A percentile compares a stretch with the other conserved stretches of the same genome.
Evolutionary conservation across 2,113 vertebrate species (phyloP).

Genomic region (Antechinus stuartii): DNA sequence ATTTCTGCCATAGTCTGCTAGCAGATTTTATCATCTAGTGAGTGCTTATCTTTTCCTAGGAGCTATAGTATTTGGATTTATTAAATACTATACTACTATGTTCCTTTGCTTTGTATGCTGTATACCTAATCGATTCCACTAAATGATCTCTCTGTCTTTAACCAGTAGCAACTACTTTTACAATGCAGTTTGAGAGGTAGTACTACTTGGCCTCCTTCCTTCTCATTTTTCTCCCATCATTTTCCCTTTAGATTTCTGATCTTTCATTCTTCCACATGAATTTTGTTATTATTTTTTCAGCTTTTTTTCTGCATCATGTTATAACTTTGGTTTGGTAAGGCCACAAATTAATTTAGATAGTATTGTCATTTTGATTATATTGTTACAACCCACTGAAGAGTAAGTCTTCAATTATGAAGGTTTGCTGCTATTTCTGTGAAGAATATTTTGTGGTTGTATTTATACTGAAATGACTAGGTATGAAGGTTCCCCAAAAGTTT

Average conservation of each 20-base stretch:
- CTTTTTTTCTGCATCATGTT: not conserved
- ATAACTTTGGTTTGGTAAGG: not conserved
- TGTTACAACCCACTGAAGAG: not conserved
- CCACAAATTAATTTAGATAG: too few relatives aligned
- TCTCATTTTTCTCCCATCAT: not conserved
- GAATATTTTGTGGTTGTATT: not conserved
- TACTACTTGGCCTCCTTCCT: not conserved
- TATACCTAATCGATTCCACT: not conserved
- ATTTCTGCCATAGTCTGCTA: not conserved
- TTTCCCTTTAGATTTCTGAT: not conserved
- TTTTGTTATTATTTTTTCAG: not conserved
- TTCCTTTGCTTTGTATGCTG: not conserved
- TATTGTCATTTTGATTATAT: not conserved
- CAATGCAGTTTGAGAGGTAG: not conserved
- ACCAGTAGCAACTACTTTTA: not conserved
- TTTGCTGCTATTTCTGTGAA: not conserved
- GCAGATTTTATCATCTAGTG: not conserved
- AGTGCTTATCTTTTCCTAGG: not conserved
- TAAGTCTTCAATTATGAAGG: not conserved
- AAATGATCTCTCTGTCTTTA: not conserved
- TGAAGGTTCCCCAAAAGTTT: not conserved
- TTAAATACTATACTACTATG: not conserved
- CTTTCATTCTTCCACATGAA: not conserved
- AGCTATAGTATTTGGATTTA: not conserved
- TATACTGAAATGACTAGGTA: not conserved